Evolutionary conservation across 2,888 invertebrate genomes (phyloP).

Genomic region (Drosophila leonis): DNA sequence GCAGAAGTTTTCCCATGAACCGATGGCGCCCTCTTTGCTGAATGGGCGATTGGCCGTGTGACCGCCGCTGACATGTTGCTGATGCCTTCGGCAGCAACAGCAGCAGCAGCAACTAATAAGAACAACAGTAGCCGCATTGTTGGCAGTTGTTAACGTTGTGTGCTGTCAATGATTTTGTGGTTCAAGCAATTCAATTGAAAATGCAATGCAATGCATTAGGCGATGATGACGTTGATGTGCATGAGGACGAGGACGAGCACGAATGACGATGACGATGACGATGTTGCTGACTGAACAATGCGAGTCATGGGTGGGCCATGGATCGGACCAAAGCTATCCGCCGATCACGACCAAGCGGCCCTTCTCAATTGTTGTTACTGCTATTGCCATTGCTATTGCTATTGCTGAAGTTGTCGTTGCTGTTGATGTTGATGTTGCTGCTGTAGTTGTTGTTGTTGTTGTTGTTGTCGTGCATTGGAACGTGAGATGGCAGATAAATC

Average conservation of each 20-base stretch:
- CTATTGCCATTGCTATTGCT: constrained; percentile 1
- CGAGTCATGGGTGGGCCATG: constrained; percentile 63
- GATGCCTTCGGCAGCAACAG: constrained; percentile 44
- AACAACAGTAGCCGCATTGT: constrained; percentile 49
- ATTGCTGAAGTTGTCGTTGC: not conserved
- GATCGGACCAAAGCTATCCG: constrained; percentile 51
- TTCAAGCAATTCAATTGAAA: constrained; percentile 76
- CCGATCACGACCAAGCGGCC: constrained; percentile 69
- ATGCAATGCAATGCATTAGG: constrained; percentile 65
- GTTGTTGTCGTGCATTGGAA: constrained; percentile 53
- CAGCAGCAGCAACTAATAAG: constrained; percentile 33
- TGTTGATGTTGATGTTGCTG: constrained; percentile 8
- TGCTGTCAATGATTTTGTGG: constrained; percentile 78
- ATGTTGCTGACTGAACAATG: constrained; percentile 57
- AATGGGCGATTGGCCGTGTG: constrained; percentile 64
- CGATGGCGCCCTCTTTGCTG: constrained; percentile 71
- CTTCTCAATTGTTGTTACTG: constrained; percentile 43
- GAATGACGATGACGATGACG: constrained; percentile 19
- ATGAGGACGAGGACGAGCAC: constrained; percentile 13
- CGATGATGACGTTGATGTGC: constrained; percentile 37
- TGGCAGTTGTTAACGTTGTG: constrained; percentile 62
- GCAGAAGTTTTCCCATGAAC: constrained; percentile 76
- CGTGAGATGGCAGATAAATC: constrained; percentile 80
- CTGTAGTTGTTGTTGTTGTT: constrained; percentile 24
- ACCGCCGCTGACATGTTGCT: constrained; percentile 75